These are phyloP conservation scores for Thermophis baileyi DNA, from an alignment of 2,113 vertebrate genomes.

Conservation along the genomic window DNA sequence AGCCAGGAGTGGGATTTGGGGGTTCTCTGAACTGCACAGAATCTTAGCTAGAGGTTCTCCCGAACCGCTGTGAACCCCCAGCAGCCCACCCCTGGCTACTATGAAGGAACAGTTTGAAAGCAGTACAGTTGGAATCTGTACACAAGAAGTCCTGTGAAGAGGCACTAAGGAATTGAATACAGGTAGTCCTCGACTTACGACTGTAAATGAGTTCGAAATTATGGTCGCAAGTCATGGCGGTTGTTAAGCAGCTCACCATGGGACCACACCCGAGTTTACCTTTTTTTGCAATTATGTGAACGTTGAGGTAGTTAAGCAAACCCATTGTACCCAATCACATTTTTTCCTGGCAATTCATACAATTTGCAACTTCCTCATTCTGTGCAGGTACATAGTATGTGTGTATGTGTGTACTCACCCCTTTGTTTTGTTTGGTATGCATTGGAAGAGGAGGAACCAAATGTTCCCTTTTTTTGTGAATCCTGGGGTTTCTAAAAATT, in stretches of 20 bases:
- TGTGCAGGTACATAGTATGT: not conserved
- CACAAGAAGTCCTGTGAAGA: not conserved
- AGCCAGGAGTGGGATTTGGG: no score
- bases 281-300: not conserved
- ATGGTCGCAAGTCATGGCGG: no score
- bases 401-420: not conserved
- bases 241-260: not conserved
- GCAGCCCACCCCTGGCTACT: no score
- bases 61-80: no score
- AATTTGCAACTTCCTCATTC: not conserved
- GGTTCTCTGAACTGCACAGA: no score
- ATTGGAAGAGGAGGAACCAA: not conserved
- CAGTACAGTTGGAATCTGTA: not conserved
- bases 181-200: not conserved
- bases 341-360: not conserved
- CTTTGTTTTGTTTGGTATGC: not conserved
- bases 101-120: not conserved
- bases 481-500: not conserved
- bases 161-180: not conserved
- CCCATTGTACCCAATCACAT: not conserved
- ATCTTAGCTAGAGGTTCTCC: no score
- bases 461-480: not conserved
- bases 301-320: not conserved
- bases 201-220: not conserved
- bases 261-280: fast-evolving